phyloP scores from a whole-genome alignment of 2,888 invertebrate genomes.

The Coelinius sp. region DNA sequence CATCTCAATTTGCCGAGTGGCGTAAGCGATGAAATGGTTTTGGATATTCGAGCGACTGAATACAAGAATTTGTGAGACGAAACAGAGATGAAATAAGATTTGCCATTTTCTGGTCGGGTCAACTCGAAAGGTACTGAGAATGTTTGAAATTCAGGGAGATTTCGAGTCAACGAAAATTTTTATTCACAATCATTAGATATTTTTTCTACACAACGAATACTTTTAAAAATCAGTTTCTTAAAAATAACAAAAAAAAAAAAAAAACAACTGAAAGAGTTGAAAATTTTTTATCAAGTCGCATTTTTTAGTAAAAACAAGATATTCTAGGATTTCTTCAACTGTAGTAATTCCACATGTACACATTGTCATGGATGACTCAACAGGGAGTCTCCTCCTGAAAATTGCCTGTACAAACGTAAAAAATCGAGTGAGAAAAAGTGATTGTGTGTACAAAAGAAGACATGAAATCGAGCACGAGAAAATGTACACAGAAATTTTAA shows the following conservation, averaged over 20 bases:
- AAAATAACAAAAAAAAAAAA: no score
- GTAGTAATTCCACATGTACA: background rate
- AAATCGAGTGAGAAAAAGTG: background rate
- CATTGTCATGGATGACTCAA: background rate
- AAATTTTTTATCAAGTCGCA: no score
- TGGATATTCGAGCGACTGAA: background rate
- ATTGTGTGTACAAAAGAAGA: conserved; percentile 28
- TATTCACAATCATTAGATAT: no score
- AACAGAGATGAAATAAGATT: conserved; percentile 46
- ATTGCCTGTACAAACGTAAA: conserved; percentile 28
- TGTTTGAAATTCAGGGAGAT: conserved; percentile 35
- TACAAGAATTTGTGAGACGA: conserved; percentile 9
- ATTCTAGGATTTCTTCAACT: no score
- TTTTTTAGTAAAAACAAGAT: no score
- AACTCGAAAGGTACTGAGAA: conserved; percentile 52
- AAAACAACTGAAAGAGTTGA: no score
- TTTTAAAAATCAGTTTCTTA: no score
- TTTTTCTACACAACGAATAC: no score
- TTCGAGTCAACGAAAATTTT: background rate
- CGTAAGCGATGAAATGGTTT: conserved; percentile 30
- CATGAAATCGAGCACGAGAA: conserved; percentile 46
- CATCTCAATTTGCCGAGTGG: conserved; percentile 55
- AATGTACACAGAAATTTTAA: conserved; percentile 48
- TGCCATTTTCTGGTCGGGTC: conserved; percentile 62
- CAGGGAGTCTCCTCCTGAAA: background rate